Percentiles rank a stretch among this genome's conserved stretches.
Conservation (phyloP, 2,797 vertebrate species). For the Sylvia borin region DNA sequence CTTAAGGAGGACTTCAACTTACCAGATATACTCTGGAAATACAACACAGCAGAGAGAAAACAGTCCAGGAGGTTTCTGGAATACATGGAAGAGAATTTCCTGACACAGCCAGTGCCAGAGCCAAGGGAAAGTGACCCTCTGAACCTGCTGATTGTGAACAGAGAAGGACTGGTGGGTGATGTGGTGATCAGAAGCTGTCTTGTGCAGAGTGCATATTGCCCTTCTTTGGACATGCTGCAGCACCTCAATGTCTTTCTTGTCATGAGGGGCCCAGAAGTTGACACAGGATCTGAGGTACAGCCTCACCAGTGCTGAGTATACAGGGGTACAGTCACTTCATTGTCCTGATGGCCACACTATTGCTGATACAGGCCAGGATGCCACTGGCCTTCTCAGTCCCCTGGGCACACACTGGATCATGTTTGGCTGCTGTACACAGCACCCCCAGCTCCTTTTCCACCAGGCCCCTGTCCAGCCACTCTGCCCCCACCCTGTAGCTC, state of each 20-base stretch:
- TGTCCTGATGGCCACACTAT: background rate
- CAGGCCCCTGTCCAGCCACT: background rate
- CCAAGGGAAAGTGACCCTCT: background rate
- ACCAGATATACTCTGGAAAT: background rate
- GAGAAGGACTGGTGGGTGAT: background rate
- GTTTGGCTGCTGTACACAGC: accelerated
- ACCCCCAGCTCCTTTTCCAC: background rate
- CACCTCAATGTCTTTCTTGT: background rate
- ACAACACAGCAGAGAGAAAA: background rate
- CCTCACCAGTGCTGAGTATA: background rate
- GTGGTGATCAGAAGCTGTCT: background rate
- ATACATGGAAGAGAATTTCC: background rate
- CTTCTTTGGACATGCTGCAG: background rate
- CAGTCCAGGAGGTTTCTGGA: background rate
- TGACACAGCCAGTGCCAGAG: background rate
- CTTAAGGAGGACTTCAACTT: background rate
- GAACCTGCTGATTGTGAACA: background rate
- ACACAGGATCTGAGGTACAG: background rate
- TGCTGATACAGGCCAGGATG: background rate
- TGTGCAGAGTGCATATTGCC: background rate
- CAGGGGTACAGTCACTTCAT: background rate
- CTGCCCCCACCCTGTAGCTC: background rate
- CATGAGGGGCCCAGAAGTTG: background rate
- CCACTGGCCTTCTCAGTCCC: background rate
- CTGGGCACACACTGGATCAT: background rate